Base-by-base conservation (phyloP, 2,888 invertebrate genomes). In the Drosophila meridiana region DNA sequence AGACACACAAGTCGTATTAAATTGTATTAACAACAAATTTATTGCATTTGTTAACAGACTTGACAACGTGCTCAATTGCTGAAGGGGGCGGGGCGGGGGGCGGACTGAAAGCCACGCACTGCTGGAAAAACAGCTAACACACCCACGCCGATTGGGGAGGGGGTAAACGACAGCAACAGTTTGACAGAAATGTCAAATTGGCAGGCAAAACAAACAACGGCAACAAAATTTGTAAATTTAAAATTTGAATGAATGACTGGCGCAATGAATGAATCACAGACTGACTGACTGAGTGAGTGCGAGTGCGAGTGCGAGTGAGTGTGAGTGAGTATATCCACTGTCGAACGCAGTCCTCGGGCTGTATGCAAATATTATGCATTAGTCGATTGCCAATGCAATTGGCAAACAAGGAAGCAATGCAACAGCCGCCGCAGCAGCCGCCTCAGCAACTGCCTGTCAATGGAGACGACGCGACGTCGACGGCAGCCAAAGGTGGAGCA, bases 111-210 rank as follows among this genome's bases (percentile, higher is more conserved):
- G 53, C 76, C 82, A 83, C 84, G 82, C 87, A 77, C 78, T 72
- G 55, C 30, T 42, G n/a, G 50, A 57, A 53, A 80, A 71, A 65
- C 66, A 76, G 80, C 82, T 72, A 74, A 72, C 69, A 79, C 84
- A 77, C 82, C 73, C 79, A 73, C 64, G 55, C 34, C 28, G 2
- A 28, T 7, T 3, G n/a, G 9, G 38, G 43, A 26, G 30, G 52
- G 47, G 40, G 34, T 47, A 70, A 69, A 62, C 56, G 72, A 28
- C 48, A n/a, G 71, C 65, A 65, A 74, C 73, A 73, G 79, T 59
- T 80, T 73, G 82, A 78, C 85, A 83, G 81, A 86, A 83, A 86
- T 86, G 88, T 86, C 88, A 86, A 88, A 86, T 86, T 86, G 83
- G 80, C 82, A 83, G 78, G 80, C 88, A 83, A 76, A 87, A 85